Conservation (phyloP, 1,140 invertebrate species). For the Drosophila melanica region DNA sequence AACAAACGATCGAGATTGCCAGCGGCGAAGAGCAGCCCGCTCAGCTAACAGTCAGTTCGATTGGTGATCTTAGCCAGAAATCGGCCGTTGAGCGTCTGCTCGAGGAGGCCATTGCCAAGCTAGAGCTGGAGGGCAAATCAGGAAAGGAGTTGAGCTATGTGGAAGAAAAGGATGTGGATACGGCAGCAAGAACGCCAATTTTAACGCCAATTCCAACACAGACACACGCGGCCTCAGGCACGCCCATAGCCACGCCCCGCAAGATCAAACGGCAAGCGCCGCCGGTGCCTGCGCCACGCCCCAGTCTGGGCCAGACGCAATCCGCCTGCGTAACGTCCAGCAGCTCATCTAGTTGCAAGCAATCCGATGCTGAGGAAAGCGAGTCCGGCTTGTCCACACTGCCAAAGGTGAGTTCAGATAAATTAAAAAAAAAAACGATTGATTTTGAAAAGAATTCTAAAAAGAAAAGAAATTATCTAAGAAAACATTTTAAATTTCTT, state of each 20-base stretch:
- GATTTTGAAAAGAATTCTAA: too few relatives aligned
- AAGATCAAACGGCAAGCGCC: conserved; percentile 58
- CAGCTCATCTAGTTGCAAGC: conserved; percentile 61
- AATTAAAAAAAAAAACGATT: too few relatives aligned
- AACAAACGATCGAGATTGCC: conserved; percentile 67
- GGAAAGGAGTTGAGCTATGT: conserved; percentile 41
- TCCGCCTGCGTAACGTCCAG: conserved; percentile 46
- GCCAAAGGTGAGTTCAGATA: conserved; percentile 77
- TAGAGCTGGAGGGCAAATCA: conserved; percentile 54
- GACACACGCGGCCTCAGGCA: conserved; percentile 3
- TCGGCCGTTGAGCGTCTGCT: conserved; percentile 67
- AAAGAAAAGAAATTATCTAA: too few relatives aligned
- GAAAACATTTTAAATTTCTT: neutral
- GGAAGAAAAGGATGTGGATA: conserved; percentile 61
- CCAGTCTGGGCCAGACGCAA: conserved; percentile 39
- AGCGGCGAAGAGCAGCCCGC: conserved; percentile 19
- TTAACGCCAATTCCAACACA: neutral
- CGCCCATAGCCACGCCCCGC: conserved; percentile 41
- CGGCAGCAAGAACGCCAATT: conserved; percentile 10
- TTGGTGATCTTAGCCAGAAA: conserved; percentile 54
- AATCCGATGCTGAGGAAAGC: conserved; percentile 72
- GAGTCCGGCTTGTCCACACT: conserved; percentile 73
- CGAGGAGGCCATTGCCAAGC: conserved; percentile 76
- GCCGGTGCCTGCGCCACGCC: conserved; percentile 60
- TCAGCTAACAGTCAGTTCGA: conserved; percentile 9